Evolutionary conservation across 1,140 invertebrate genomes (phyloP).

Genomic region (Telenomus remus): DNA sequence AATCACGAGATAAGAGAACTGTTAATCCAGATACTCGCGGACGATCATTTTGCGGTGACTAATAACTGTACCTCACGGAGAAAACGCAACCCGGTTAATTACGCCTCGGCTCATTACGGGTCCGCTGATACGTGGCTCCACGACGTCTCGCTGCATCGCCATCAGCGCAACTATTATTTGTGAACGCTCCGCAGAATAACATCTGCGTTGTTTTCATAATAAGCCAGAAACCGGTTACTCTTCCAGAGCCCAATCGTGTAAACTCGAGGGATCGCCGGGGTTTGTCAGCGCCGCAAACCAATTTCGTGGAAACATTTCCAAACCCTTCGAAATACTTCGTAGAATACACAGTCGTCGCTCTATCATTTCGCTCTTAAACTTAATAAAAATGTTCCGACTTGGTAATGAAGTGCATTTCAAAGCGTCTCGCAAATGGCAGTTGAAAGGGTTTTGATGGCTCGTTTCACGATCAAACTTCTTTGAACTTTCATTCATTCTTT

Average conservation of each 20-base stretch:
- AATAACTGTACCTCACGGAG: constrained; percentile 42
- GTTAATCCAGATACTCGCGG: constrained; percentile 11
- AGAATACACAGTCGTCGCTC: not conserved
- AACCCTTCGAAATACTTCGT: not conserved
- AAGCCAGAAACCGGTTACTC: constrained; percentile 38
- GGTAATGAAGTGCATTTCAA: not conserved
- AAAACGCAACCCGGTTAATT: constrained; percentile 41
- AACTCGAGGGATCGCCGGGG: not conserved
- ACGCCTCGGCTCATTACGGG: constrained; percentile 33
- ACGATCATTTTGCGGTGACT: constrained; percentile 44
- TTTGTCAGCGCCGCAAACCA: constrained; percentile 9
- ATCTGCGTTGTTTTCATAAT: constrained; percentile 31
- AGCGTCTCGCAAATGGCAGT: too few relatives aligned
- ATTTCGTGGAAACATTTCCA: constrained; percentile 12
- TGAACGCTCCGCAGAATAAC: constrained; percentile 23
- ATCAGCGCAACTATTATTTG: constrained; percentile 36
- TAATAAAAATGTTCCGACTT: not conserved
- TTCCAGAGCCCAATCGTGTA: not conserved
- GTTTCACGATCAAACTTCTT: too few relatives aligned
- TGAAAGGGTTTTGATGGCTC: too few relatives aligned
- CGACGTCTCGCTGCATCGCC: constrained; percentile 32
- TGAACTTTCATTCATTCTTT: too few relatives aligned
- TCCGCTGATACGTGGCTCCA: constrained; percentile 30
- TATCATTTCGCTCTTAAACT: not conserved
- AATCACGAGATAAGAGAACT: too few relatives aligned